A percentile compares a stretch with the other conserved stretches of the same genome.
These are phyloP conservation scores for Platyrinchus mystaceus DNA, from an alignment of 2,797 vertebrate genomes.

Conservation along the genomic window DNA sequence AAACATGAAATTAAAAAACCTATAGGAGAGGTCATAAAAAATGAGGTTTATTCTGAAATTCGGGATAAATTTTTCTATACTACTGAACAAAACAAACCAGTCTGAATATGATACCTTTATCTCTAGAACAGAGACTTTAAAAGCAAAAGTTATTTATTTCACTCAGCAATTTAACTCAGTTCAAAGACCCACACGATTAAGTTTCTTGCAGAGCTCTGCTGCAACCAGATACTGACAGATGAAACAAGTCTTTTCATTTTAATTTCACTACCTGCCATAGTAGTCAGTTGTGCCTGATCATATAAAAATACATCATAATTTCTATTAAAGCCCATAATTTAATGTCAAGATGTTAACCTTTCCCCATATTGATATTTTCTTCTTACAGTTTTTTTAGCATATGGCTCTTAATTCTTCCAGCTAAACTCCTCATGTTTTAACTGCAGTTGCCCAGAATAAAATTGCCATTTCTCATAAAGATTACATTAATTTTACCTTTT, in stretches of 20 bases:
- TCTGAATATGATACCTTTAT: background rate
- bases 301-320: slow-evolving; percentile 28
- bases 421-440: slow-evolving; percentile 53
- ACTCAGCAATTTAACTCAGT: slow-evolving; percentile 9
- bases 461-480: slow-evolving; percentile 67
- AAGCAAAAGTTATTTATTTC: slow-evolving; percentile 2
- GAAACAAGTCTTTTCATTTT: slow-evolving; percentile 7
- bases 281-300: slow-evolving; percentile 12
- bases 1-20: background rate
- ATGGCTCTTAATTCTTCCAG: slow-evolving; percentile 43
- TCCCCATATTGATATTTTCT: slow-evolving; percentile 50
- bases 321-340: slow-evolving; percentile 54
- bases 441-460: slow-evolving; percentile 57
- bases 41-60: background rate
- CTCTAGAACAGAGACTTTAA: background rate
- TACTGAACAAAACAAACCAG: background rate
- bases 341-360: slow-evolving; percentile 64
- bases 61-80: background rate
- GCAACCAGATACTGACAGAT: slow-evolving; percentile 24
- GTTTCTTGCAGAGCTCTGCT: background rate
- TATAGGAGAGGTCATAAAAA: background rate
- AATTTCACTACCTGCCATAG: slow-evolving; percentile 35
- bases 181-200: background rate
- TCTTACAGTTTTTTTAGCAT: slow-evolving; percentile 50
- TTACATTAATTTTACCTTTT: slow-evolving; percentile 55